Base-by-base conservation (phyloP, 2,113 vertebrate species). In the Heterocephalus glaber region DNA sequence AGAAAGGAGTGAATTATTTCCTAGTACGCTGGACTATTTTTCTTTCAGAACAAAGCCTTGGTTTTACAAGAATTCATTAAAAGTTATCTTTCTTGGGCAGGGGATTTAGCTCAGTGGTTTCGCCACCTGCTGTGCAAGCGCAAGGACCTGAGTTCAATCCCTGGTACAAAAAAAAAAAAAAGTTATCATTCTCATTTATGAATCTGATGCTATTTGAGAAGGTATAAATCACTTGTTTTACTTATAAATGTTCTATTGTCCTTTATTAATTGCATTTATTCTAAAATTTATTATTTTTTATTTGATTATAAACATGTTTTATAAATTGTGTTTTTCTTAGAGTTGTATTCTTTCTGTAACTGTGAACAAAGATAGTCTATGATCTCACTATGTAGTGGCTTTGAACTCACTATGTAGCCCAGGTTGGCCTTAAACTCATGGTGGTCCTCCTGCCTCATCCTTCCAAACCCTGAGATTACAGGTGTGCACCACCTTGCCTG, bases 231-330 rank as follows among this genome's bases (percentile, higher is more conserved):
- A 77, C 77, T 80, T 47, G 6, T 58, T 94, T 97, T 94, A 87
- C 74, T 92, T 74, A n/a, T 94, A 52, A 68, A 76, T 87, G 30
- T 83, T 79, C 66, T 87, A 2, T 44, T 95, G 63, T 33, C 63
- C 77, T 95, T 90, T 81, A 94, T 77, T 88, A 84, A 87, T 44
- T 88, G 58, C 8, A 92, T 30, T 89, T 63, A 63, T 47, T 93
- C 38, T 70, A 77, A 92, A 92, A 92, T 86, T 85, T 88, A 49
- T 85, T 86, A 58, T 68, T 54, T 94, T 79, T 66, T 49, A 82
- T 22, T 94, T 80, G 81, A 65, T 35, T 19, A 47, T 91, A 52
- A 35, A 77, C 44, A 56, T 63, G 70, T 44, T 35, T 61, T 49
- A 33, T 22, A 49, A 49, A 20, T 35, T 0, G 3, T 79, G 35